Percentiles rank a stretch among this genome's conserved stretches.
Evolutionary conservation across 1,140 invertebrate genomes (phyloP).

Genomic region (Orius insidiosus): DNA sequence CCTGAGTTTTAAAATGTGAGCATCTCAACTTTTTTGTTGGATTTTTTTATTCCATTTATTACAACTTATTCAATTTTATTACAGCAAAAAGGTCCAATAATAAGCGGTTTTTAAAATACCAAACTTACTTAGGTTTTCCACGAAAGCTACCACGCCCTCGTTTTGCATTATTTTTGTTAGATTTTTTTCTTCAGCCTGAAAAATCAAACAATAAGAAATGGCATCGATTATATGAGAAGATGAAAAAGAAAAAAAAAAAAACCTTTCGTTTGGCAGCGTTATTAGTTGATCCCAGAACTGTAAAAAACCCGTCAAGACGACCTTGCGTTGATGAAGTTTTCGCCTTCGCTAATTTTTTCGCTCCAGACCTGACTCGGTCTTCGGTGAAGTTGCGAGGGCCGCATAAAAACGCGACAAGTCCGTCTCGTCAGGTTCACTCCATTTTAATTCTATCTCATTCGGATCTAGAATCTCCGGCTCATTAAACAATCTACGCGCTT

Average conservation of each 20-base stretch:
- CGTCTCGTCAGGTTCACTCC: slow-evolving; percentile 92
- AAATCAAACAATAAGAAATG: background rate
- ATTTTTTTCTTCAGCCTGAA: too few species aligned
- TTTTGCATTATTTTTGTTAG: slow-evolving; percentile 1
- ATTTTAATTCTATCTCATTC: slow-evolving; percentile 61
- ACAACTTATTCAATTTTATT: too few species aligned
- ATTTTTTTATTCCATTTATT: too few species aligned
- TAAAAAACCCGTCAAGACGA: slow-evolving; percentile 90
- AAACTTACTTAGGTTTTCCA: slow-evolving; percentile 10
- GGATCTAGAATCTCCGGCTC: slow-evolving; percentile 69
- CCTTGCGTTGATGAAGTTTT: slow-evolving; percentile 73
- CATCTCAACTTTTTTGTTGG: too few species aligned
- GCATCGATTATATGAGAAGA: background rate
- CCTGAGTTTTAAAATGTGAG: too few species aligned
- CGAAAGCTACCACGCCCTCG: slow-evolving; percentile 5
- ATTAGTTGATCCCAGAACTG: slow-evolving; percentile 37
- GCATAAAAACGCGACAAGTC: slow-evolving; percentile 78
- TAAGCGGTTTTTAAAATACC: too few species aligned
- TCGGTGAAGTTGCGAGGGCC: slow-evolving; percentile 85
- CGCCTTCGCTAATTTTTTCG: slow-evolving; percentile 82
- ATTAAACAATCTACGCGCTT: slow-evolving; percentile 74
- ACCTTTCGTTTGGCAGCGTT: slow-evolving; percentile 35
- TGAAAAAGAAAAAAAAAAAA: background rate
- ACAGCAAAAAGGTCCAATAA: too few species aligned
- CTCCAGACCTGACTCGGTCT: slow-evolving; percentile 79